Percentiles rank a stretch among this genome's conserved stretches.
These are phyloP conservation scores for Hylaea fasciaria DNA, from an alignment of 2,888 invertebrate genomes.

Conservation along the genomic window DNA sequence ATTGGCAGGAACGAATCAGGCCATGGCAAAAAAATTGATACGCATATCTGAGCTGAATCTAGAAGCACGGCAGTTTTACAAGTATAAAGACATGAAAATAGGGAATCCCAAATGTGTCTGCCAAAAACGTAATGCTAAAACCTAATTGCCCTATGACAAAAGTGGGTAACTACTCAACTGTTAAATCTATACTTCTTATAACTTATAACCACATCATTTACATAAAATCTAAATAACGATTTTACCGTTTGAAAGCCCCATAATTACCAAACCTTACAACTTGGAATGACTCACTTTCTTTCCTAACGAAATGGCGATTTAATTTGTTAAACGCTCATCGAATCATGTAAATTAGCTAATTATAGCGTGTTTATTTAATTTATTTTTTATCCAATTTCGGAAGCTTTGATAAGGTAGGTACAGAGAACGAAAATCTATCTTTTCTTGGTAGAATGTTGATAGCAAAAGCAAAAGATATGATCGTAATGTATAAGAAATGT, in stretches of 20 bases:
- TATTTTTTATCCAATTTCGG: conserved; percentile 9
- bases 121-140: no score
- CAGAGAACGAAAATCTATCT: conserved; percentile 6
- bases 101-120: no score
- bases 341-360: conserved; percentile 23
- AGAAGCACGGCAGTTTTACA: no score
- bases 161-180: no score
- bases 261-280: conserved; percentile 10
- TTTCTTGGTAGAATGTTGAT: conserved; percentile 1
- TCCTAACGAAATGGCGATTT: conserved; percentile 13
- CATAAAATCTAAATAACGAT: conserved; percentile 19
- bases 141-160: no score
- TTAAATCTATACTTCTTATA: no score
- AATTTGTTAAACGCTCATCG: conserved; percentile 21
- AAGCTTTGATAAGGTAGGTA: conserved; percentile 6
- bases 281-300: conserved; percentile 27
- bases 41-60: no score
- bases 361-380: conserved; percentile 11
- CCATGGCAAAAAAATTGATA: no score
- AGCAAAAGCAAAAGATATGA: not conserved
- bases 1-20: no score
- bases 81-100: no score
- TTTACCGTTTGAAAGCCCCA: conserved; percentile 10
- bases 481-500: no score
- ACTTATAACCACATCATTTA: no score